Evolutionary conservation across 2,888 invertebrate species (phyloP).

Genomic region (Eutolmus rufibarbis): DNA sequence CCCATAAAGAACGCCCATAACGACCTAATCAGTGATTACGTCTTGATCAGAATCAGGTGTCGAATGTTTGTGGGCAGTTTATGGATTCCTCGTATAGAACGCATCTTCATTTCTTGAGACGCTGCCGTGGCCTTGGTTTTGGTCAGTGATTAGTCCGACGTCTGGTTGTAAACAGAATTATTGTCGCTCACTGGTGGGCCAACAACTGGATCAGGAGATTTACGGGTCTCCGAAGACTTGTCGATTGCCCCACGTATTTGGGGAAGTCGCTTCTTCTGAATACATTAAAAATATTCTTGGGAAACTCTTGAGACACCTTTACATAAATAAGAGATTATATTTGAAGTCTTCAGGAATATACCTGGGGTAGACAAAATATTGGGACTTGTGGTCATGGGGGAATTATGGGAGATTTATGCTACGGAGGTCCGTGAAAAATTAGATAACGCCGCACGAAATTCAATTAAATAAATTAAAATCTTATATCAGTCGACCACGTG

Average conservation of each 20-base stretch:
- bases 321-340: not conserved
- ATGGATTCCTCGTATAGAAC: not conserved
- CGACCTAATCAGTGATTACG: constrained; percentile 31
- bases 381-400: not conserved
- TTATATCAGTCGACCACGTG: not conserved
- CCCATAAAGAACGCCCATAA: constrained; percentile 29
- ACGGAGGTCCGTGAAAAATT: not conserved
- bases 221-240: not conserved
- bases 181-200: constrained; percentile 19
- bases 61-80: constrained; percentile 16
- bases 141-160: not conserved
- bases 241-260: not conserved
- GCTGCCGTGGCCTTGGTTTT: not conserved
- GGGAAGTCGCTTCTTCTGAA: not conserved
- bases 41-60: constrained; percentile 38
- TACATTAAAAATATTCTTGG: not conserved
- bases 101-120: constrained; percentile 2
- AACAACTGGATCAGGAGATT: constrained; percentile 3
- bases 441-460: not conserved
- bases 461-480: not conserved
- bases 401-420: not conserved
- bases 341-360: not conserved
- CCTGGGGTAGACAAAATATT: not conserved
- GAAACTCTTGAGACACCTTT: not conserved
- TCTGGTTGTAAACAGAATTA: not conserved